A percentile compares a stretch with the other conserved stretches of the same genome.
phyloP scores from a whole-genome alignment of 1,140 invertebrate genomes.

The Hycleus cichorii region DNA sequence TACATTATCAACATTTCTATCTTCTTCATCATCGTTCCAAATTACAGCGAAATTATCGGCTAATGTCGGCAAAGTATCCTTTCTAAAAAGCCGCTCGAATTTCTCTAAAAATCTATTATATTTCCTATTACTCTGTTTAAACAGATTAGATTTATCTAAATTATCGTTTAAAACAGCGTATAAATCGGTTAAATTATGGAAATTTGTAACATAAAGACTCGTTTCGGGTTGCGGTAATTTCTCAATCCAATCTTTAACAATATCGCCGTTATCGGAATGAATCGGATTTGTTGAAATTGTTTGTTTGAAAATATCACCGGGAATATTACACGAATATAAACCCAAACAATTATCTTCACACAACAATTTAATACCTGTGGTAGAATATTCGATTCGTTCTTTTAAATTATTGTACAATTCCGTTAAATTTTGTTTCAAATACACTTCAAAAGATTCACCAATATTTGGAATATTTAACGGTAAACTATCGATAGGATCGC shows the following conservation, averaged over 20 bases:
- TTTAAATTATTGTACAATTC: background rate
- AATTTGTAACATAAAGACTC: background rate
- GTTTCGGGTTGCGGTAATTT: background rate
- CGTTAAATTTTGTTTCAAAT: background rate
- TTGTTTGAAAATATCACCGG: slow-evolving; percentile 3
- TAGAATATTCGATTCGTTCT: background rate
- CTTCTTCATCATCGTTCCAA: slow-evolving; percentile 6
- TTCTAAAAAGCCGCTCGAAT: background rate
- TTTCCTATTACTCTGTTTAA: background rate
- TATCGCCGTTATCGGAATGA: background rate
- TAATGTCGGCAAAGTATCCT: background rate
- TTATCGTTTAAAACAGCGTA: background rate
- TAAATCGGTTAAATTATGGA: background rate
- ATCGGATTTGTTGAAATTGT: background rate
- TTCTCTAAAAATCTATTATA: background rate
- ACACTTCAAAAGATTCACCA: background rate
- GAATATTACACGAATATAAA: background rate
- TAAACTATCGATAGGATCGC: slow-evolving; percentile 2
- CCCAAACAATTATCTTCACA: slow-evolving; percentile 2
- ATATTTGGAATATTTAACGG: slow-evolving; percentile 6
- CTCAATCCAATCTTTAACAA: background rate
- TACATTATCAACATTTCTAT: background rate
- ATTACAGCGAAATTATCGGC: background rate
- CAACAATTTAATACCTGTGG: slow-evolving; percentile 3
- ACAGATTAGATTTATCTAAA: background rate